A percentile compares a stretch with the other conserved stretches of the same genome.
These are phyloP conservation scores for Nilaparvata lugens DNA, from an alignment of 1,140 invertebrate genomes.

Conservation along the genomic window DNA sequence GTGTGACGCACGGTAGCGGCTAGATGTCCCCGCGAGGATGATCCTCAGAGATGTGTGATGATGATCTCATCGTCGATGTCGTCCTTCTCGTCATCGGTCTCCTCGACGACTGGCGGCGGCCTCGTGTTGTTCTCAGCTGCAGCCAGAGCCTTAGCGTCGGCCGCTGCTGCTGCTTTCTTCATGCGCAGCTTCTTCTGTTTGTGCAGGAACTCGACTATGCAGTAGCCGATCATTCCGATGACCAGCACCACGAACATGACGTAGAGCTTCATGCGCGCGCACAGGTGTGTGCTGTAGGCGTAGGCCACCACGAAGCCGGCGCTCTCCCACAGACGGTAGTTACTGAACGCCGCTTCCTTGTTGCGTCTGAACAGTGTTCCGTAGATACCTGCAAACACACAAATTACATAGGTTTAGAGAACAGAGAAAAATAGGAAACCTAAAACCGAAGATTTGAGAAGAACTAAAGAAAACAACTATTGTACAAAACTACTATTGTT, in stretches of 20 bases:
- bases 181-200: slow-evolving; percentile 57
- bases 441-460: background rate
- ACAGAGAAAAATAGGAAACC: no score
- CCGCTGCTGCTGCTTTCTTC: slow-evolving; percentile 57
- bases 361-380: slow-evolving; percentile 85
- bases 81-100: slow-evolving; percentile 72
- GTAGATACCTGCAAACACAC: slow-evolving; percentile 62
- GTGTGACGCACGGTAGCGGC: no score
- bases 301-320: slow-evolving; percentile 88
- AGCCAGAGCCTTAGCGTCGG: slow-evolving; percentile 48
- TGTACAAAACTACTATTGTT: background rate
- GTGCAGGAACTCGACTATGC: slow-evolving; percentile 71
- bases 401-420: background rate
- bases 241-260: slow-evolving; percentile 72
- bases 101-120: slow-evolving; percentile 41
- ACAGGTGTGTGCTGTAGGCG: slow-evolving; percentile 76
- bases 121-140: slow-evolving; percentile 38
- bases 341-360: slow-evolving; percentile 93
- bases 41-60: slow-evolving; percentile 62
- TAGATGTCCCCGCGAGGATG: no score
- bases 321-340: slow-evolving; percentile 91
- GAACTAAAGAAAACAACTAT: background rate
- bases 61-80: slow-evolving; percentile 78
- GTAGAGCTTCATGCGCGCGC: slow-evolving; percentile 83
- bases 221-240: slow-evolving; percentile 69